Conservation (phyloP, 2,888 invertebrate species). For the Ellobium chinense region DNA sequence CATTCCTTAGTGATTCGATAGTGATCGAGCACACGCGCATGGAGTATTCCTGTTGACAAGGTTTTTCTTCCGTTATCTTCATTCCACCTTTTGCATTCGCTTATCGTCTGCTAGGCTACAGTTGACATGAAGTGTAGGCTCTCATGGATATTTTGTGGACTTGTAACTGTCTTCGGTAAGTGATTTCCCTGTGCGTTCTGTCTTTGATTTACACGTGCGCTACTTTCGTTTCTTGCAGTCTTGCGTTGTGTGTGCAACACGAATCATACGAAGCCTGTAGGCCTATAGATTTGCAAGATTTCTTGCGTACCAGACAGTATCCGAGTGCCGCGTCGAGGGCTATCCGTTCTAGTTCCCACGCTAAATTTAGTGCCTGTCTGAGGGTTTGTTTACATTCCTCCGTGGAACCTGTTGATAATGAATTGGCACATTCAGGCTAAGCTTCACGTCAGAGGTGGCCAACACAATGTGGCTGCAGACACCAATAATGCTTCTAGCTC, state of each 20-base stretch:
- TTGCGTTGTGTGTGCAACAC: too few relatives aligned
- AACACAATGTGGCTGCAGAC: too few relatives aligned
- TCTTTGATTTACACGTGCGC: neutral
- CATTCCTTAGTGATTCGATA: neutral
- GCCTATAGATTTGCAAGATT: too few relatives aligned
- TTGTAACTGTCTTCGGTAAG: slow-evolving; percentile 2
- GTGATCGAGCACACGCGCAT: neutral
- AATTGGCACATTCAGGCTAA: too few relatives aligned
- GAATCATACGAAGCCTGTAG: too few relatives aligned
- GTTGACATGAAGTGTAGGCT: neutral
- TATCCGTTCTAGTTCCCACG: neutral
- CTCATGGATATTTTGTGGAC: slow-evolving; percentile 9
- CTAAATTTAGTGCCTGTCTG: too few relatives aligned
- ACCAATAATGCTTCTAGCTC: too few relatives aligned
- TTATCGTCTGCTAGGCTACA: neutral
- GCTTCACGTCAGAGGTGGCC: too few relatives aligned
- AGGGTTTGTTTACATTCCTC: too few relatives aligned
- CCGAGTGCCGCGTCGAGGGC: too few relatives aligned
- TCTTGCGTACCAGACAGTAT: too few relatives aligned
- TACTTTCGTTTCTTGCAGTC: neutral
- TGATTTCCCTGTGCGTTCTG: neutral
- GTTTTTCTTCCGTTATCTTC: neutral
- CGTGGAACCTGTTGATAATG: too few relatives aligned
- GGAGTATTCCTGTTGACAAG: neutral
- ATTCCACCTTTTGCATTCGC: neutral